Evolutionary conservation across 2,113 vertebrate species (phyloP).

Genomic region (Heterotilapia buettikoferi): DNA sequence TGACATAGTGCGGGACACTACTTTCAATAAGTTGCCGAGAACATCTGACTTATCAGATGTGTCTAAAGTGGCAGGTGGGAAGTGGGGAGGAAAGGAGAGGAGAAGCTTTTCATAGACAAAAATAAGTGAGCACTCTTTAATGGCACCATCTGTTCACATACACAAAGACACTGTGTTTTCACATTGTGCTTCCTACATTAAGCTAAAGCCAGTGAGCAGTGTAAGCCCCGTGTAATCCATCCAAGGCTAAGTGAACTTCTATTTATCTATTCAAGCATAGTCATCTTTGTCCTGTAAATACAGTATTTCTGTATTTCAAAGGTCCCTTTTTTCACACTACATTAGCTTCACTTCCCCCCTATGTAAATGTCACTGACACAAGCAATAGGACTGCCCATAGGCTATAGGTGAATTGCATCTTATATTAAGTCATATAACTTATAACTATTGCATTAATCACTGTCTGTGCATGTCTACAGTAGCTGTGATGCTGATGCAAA

Average conservation of each 20-base stretch:
- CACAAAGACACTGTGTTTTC: background rate
- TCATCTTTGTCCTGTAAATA: background rate
- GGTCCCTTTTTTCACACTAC: constrained; percentile 31
- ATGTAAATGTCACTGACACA: constrained; percentile 51
- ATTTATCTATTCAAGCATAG: background rate
- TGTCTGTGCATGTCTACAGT: background rate
- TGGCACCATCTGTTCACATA: background rate
- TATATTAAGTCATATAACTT: background rate
- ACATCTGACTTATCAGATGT: constrained; percentile 36
- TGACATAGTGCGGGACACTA: background rate
- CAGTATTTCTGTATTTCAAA: constrained; percentile 7
- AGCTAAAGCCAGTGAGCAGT: constrained; percentile 12
- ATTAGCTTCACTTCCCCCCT: constrained; percentile 20
- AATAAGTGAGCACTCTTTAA: background rate
- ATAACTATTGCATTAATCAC: background rate
- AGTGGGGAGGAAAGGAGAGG: background rate
- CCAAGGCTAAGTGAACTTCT: background rate
- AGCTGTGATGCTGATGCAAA: background rate
- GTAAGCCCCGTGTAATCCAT: constrained; percentile 40
- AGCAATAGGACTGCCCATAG: constrained; percentile 27
- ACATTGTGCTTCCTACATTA: constrained; percentile 1
- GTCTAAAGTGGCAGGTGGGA: constrained; percentile 17
- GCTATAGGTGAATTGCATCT: constrained; percentile 42
- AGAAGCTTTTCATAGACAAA: background rate
- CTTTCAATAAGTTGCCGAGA: background rate